Evolutionary conservation across 2,888 invertebrate genomes (phyloP).

Genomic region (Poecilobothrus nobilitatus): DNA sequence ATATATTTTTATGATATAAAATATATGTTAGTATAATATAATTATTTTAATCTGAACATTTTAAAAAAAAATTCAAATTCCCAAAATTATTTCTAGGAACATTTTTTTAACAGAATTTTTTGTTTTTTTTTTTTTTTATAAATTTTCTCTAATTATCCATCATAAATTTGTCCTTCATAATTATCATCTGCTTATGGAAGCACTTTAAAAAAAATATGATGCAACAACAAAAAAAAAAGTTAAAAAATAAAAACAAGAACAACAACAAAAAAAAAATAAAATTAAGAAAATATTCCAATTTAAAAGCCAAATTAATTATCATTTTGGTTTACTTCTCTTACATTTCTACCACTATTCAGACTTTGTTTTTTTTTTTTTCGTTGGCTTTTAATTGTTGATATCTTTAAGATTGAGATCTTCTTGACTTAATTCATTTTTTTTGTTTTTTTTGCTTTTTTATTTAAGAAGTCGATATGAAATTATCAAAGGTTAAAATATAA

Average conservation of each 20-base stretch:
- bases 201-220: not conserved
- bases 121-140: no score
- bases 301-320: not conserved
- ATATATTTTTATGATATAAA: no score
- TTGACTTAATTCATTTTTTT: not conserved
- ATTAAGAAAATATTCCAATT: not conserved
- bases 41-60: no score
- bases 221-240: not conserved
- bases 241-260: not conserved
- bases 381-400: not conserved
- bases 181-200: not conserved
- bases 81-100: no score
- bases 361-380: not conserved
- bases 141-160: not conserved
- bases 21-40: no score
- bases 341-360: not conserved
- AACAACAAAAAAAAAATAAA: not conserved
- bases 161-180: slow-evolving; percentile 6
- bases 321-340: not conserved
- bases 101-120: no score
- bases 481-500: not conserved
- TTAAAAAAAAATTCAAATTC: no score
- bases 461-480: not conserved
- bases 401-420: not conserved
- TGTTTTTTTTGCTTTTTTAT: not conserved